Base-by-base conservation (phyloP, 2,797 vertebrate species). In the Allobates femoralis region DNA sequence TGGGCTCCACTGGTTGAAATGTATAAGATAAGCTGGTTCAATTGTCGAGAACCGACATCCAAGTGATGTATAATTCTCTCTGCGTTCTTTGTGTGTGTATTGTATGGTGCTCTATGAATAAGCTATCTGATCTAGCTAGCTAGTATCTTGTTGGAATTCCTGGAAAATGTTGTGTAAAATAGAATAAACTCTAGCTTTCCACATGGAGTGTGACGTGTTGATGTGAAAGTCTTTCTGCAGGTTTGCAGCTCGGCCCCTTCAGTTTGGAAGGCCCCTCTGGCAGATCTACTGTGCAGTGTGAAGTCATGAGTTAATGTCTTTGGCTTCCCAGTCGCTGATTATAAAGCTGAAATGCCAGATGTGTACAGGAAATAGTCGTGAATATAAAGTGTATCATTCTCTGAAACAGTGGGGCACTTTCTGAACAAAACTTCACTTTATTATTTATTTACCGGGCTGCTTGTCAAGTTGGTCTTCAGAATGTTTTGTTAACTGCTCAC, bases 291-390 rank as follows among this genome's bases (percentile, higher is more conserved):
- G 60, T 79, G 78, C 73, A 58, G 86, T 32, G 55, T 79, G 85
- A 81, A 83, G 80, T 86, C 80, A 86, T 86, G 64, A 87, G 81
- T 83, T 78, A 82, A 79, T 79, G 81, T 69, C 81, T 87, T 87
- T 75, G 81, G 81, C 50, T 79, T 79, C 67, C 81, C 51, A 71
- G 51, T 83, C 30, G 28, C 81, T 87, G 86, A 87, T 83, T 87
- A 87, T 79, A 79, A 60, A 58, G 73, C 74, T 79, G 53, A 55
- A 79, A 76, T 83, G 86, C 86, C 86, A 87, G 86, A 87, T 87
- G 86, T 85, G 76, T 80, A 73, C 83, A 85, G 83, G 66, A 80
- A 85, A 85, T 80, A 69, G 51, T 23, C 23, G 34, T 60, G 77
- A 58, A 80, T n/a, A 51, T 83, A 34, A 55, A 83, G 58, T 78